A percentile compares a stretch with the other conserved stretches of the same genome.
Conservation (phyloP, 2,888 invertebrate species). For the Scaptomyza reducta region DNA sequence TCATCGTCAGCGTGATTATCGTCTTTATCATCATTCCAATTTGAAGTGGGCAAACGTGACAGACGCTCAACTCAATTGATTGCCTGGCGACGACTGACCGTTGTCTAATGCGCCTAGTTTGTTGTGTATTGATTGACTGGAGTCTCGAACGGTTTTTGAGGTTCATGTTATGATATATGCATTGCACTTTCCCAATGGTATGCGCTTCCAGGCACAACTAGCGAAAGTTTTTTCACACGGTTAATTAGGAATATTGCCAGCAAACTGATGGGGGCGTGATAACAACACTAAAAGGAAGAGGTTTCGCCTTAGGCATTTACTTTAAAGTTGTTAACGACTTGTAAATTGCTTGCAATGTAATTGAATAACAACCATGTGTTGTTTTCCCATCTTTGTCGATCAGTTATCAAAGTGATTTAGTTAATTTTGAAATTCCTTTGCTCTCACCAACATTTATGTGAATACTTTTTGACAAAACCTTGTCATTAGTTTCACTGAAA, state of each 20-base stretch:
- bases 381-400: background rate
- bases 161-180: constrained; percentile 38
- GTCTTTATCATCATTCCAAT: constrained; percentile 13
- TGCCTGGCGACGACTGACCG: constrained; percentile 26
- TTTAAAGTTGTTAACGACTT: background rate
- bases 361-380: background rate
- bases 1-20: constrained; percentile 11
- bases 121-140: constrained; percentile 5
- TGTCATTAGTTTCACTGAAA: no score
- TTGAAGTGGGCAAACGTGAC: constrained; percentile 65
- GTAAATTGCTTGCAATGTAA: background rate
- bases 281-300: background rate
- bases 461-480: no score
- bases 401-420: background rate
- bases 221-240: constrained; percentile 62
- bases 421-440: background rate
- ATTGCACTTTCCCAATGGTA: constrained; percentile 50
- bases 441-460: background rate
- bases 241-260: constrained; percentile 37
- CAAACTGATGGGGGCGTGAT: constrained; percentile 12
- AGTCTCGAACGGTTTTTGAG: constrained; percentile 15
- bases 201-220: constrained; percentile 8
- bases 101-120: constrained; percentile 41
- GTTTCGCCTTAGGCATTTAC: constrained; percentile 5
- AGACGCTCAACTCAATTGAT: constrained; percentile 61